Conservation (phyloP, 2,888 invertebrate species). For the Koerneria pararmatus region DNA sequence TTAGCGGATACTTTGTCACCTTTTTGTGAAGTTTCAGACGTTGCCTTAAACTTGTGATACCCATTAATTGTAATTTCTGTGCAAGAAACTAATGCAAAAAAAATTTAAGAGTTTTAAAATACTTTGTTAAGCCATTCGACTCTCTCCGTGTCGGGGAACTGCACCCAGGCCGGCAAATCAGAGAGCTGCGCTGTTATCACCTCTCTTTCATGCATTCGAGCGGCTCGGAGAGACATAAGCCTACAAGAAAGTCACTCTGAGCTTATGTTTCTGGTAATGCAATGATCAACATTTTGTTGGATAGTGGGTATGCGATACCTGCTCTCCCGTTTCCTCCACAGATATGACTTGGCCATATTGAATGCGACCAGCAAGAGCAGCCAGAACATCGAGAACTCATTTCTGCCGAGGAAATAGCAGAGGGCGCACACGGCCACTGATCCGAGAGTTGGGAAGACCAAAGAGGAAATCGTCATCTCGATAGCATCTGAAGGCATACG, state of each 20-base stretch:
- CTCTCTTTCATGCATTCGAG: constrained; percentile 51
- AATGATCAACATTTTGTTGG: too few species aligned
- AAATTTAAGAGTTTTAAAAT: too few species aligned
- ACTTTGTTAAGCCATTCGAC: constrained; percentile 61
- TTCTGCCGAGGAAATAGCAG: constrained; percentile 36
- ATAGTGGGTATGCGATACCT: too few species aligned
- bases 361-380: constrained; percentile 47
- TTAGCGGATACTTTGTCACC: too few species aligned
- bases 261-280: too few species aligned
- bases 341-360: constrained; percentile 50
- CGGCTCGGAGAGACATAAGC: constrained; percentile 37
- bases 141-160: constrained; percentile 60
- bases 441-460: constrained; percentile 45
- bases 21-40: too few species aligned
- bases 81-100: too few species aligned
- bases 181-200: constrained; percentile 51
- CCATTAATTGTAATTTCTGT: too few species aligned
- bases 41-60: too few species aligned
- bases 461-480: constrained; percentile 45
- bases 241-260: constrained; percentile 21
- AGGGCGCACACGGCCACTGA: constrained; percentile 36
- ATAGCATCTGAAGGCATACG: constrained; percentile 14
- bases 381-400: constrained; percentile 36
- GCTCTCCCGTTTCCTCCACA: constrained; percentile 55
- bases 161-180: constrained; percentile 60